phyloP scores from a whole-genome alignment of 2,888 invertebrate genomes.

The Celastrina argiolus region DNA sequence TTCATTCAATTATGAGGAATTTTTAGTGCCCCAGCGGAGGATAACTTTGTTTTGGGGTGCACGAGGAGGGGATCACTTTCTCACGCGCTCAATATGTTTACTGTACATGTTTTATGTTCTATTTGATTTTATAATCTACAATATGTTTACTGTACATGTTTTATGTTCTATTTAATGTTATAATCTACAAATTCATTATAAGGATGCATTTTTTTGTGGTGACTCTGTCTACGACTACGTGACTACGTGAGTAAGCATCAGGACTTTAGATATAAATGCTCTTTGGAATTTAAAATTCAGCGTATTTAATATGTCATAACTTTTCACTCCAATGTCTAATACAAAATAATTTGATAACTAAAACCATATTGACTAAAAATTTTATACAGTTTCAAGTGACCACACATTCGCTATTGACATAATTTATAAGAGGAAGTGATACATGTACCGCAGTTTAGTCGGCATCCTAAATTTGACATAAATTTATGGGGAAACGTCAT shows the following conservation, averaged over 20 bases:
- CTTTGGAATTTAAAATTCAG: too few relatives aligned
- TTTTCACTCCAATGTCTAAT: too few relatives aligned
- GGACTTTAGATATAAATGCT: too few relatives aligned
- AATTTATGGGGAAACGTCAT: conserved; percentile 74
- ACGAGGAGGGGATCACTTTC: conserved; percentile 59
- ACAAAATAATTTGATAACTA: too few relatives aligned
- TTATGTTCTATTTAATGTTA: not conserved
- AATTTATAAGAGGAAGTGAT: conserved; percentile 7
- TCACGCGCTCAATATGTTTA: conserved; percentile 58
- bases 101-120: conserved; percentile 36
- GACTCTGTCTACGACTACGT: too few relatives aligned
- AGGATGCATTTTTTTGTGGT: too few relatives aligned
- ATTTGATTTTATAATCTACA: not conserved
- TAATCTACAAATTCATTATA: conserved; percentile 23
- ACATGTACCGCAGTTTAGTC: conserved; percentile 32
- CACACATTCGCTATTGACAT: not conserved
- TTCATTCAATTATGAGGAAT: conserved; percentile 78
- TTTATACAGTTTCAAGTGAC: not conserved
- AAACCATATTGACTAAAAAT: not conserved
- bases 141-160: conserved; percentile 45
- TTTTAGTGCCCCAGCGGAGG: conserved; percentile 72
- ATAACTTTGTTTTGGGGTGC: conserved; percentile 73
- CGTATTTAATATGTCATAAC: too few relatives aligned
- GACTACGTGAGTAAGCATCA: too few relatives aligned
- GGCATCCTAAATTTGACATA: conserved; percentile 67